Percentiles rank a stretch among this genome's conserved stretches.
Conservation (phyloP, 2,797 vertebrate species). For the Typhlichthys eigenmanni region DNA sequence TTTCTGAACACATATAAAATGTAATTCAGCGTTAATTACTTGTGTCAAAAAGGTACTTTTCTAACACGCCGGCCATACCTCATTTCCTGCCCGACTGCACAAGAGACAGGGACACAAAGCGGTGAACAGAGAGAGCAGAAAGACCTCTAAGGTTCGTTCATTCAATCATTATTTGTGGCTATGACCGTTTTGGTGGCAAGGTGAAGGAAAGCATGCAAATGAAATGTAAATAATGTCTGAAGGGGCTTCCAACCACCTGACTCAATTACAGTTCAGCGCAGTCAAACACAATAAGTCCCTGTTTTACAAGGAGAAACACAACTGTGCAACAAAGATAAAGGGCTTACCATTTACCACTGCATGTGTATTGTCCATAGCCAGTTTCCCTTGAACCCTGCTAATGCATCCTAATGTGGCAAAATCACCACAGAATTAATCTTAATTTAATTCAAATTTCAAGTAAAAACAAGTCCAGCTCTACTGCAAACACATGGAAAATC, state of each 20-base stretch:
- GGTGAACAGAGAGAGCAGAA: slow-evolving; percentile 18
- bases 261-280: neutral
- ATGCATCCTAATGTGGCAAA: too few species aligned
- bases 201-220: slow-evolving; percentile 31
- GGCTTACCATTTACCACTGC: too few species aligned
- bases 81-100: slow-evolving; percentile 21
- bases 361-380: too few species aligned
- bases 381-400: too few species aligned
- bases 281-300: too few species aligned
- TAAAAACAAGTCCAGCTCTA: too few species aligned
- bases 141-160: slow-evolving; percentile 9
- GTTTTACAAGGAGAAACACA: too few species aligned
- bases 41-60: neutral
- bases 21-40: slow-evolving; percentile 7
- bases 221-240: slow-evolving; percentile 35
- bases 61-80: neutral
- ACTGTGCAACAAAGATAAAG: too few species aligned
- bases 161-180: slow-evolving; percentile 23
- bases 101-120: neutral
- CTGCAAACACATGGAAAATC: neutral
- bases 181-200: neutral
- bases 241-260: slow-evolving; percentile 8
- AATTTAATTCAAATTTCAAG: too few species aligned
- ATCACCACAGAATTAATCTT: too few species aligned
- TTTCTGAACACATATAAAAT: neutral